Evolutionary conservation across 2,797 vertebrate genomes (phyloP), one percentile per base, ranked within the genome.

Genomic region (Acrossocheilus wenchowensis): DNA sequence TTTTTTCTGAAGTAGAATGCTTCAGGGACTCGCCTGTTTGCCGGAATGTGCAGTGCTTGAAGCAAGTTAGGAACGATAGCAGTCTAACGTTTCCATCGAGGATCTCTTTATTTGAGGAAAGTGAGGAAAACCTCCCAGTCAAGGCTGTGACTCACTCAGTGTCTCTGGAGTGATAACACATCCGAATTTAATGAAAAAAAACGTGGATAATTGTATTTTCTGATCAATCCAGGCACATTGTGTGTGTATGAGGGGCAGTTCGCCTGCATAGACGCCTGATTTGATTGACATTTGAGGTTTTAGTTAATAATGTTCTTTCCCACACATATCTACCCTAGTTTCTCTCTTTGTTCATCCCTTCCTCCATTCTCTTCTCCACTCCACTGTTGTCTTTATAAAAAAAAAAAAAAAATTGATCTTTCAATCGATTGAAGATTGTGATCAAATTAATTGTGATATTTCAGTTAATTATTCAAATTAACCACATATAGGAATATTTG

Each of bases 281-380:
- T 71, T 78, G 64, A 78, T 45, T 79, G 50, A 71, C 75, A 57
- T 78, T 57, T 71, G 90, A 91, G 91, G 90, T 91, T 93, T 94
- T 93, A 95, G 94, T 66, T 12, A 39, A 78, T 54, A 39, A 84
- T 54, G 91, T 94, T 91, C 90, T 91, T 89, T 89, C 90, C 91
- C 90, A 92, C 92, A 91, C 90, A 92, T 91, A 90, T 92, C 90
- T 93, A 94, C 92, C 93, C 68, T 86, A 84, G 81, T 86, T 88
- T 84, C 10, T 54, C 43, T 81, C 30, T 77, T 19, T 71, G 60
- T 79, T 45, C 34, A 15, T 64, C 9, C 57, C 26, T 45, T 39
- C 23, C 34, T 80, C 73, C 60, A n/a, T 69, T 74, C 62, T 71
- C 30, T 26, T 73, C 48, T 84, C 30, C 43, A 43, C n/a, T 73